phyloP scores from a whole-genome alignment of 2,113 vertebrate genomes.

The Pardalotus punctatus region DNA sequence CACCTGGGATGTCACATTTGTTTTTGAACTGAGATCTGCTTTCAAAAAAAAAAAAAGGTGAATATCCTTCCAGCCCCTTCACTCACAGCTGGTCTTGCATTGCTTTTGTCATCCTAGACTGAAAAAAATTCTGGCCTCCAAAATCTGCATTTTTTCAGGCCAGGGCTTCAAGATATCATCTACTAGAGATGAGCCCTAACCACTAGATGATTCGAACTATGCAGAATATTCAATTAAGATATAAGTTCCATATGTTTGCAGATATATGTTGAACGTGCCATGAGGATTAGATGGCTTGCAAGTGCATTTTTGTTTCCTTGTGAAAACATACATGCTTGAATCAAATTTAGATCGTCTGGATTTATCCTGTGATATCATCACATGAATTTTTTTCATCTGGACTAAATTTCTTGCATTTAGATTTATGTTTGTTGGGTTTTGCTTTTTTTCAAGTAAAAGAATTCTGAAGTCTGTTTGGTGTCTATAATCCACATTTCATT shows the following conservation, averaged over 20 bases:
- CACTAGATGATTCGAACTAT: not conserved
- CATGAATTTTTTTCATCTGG: not conserved
- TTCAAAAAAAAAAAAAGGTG: not conserved
- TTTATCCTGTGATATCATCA: not conserved
- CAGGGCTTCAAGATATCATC: not conserved
- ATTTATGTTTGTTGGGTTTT: not conserved
- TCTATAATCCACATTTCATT: accelerated
- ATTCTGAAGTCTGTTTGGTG: not conserved
- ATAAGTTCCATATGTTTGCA: not conserved
- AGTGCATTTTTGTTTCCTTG: not conserved
- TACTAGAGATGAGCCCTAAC: not conserved
- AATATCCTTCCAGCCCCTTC: not conserved
- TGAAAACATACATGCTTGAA: not conserved
- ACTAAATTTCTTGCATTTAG: not conserved
- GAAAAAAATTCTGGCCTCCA: not conserved
- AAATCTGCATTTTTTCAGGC: not conserved
- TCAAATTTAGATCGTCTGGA: not conserved
- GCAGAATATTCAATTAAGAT: not conserved
- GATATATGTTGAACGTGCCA: not conserved
- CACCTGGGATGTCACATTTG: not conserved
- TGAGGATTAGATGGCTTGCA: not conserved
- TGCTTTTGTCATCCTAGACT: not conserved
- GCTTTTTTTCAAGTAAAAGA: not conserved
- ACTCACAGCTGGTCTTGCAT: not conserved
- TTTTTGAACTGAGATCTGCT: not conserved